Evolutionary conservation across 2,113 vertebrate species (phyloP).

Genomic region (Brienomyrus brachyistius): DNA sequence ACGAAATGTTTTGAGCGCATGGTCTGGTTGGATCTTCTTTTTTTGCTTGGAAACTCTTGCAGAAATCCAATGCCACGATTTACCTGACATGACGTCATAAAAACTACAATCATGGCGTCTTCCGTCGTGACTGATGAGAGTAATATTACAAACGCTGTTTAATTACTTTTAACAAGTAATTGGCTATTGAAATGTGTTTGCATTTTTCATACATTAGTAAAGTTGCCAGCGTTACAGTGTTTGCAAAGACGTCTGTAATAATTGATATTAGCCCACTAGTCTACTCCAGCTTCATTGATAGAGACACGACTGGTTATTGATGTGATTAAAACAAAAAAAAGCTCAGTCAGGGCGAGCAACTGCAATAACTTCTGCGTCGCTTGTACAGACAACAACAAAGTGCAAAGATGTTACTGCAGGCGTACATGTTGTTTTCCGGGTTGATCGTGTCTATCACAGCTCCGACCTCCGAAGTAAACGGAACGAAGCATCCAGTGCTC

Average conservation of each 20-base stretch:
- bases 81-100: background rate
- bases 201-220: background rate
- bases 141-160: background rate
- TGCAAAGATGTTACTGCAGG: background rate
- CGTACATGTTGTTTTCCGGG: too few species aligned
- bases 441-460: too few species aligned
- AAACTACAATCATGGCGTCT: background rate
- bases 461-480: background rate
- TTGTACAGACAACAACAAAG: background rate
- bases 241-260: background rate
- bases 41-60: background rate
- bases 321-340: background rate
- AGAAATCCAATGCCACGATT: background rate
- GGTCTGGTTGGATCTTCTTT: background rate
- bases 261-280: background rate
- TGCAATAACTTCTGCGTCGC: background rate
- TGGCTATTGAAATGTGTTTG: background rate
- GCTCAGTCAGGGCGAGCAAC: background rate
- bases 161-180: background rate
- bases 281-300: background rate
- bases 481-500: background rate
- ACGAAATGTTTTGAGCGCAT: background rate
- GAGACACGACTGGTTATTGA: background rate
- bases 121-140: background rate
- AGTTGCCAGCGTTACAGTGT: background rate